Evolutionary conservation across 1,140 invertebrate species (phyloP).

Genomic region (Lepidostoma basale): DNA sequence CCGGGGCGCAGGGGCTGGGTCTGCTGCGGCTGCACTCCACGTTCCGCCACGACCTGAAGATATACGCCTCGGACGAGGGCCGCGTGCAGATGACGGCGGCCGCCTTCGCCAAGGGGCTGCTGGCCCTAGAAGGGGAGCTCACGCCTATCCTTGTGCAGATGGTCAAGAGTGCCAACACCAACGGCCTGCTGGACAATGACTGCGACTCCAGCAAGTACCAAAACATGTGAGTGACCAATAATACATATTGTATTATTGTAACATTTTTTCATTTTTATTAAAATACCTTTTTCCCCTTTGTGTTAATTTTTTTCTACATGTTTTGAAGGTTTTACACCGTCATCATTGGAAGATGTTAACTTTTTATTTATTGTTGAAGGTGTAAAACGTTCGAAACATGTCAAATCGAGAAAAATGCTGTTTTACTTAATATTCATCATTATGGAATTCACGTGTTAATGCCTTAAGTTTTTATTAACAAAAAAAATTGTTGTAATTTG

Average conservation of each 20-base stretch:
- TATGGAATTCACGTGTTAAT: no score
- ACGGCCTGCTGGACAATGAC: slow-evolving; percentile 97
- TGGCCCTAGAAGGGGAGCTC: slow-evolving; percentile 96
- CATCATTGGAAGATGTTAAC: no score
- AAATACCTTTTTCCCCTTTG: no score
- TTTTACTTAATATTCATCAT: no score
- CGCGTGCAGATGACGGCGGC: slow-evolving; percentile 99
- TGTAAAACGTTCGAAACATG: no score
- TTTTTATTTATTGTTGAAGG: no score
- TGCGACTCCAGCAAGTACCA: slow-evolving; percentile 96
- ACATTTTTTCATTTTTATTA: no score
- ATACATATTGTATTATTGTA: not conserved
- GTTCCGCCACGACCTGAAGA: slow-evolving; percentile 98
- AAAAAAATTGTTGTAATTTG: no score
- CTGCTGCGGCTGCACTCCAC: slow-evolving; percentile 95
- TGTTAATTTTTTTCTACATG: no score
- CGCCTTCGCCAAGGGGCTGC: slow-evolving; percentile 96
- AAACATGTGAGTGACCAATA: slow-evolving; percentile 93
- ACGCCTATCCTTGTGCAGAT: slow-evolving; percentile 99
- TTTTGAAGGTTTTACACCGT: no score
- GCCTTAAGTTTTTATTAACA: no score
- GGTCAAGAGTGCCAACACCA: slow-evolving; percentile 99
- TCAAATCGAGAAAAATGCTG: no score
- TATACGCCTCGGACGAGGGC: slow-evolving; percentile 99
- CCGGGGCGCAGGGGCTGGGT: slow-evolving; percentile 89